These are phyloP conservation scores for Brachyalestes nurse DNA, from an alignment of 2,797 vertebrate genomes.

Conservation along the genomic window DNA sequence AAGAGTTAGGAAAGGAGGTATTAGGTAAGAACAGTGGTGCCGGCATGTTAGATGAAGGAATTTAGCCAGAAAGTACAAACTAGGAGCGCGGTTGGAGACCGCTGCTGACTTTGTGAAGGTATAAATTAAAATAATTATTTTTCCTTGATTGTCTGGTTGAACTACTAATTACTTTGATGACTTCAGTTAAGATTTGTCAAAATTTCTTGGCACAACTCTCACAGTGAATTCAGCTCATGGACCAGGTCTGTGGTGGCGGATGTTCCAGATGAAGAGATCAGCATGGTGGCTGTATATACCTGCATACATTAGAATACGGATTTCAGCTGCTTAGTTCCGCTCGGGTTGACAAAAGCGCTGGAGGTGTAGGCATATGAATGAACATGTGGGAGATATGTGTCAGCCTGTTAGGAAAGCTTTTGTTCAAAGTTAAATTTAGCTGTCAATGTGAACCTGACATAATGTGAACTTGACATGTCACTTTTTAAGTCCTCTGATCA, in stretches of 20 bases:
- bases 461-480: not conserved
- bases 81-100: too few relatives aligned
- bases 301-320: conserved; percentile 24
- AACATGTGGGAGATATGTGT: conserved; percentile 15
- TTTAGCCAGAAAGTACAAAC: too few relatives aligned
- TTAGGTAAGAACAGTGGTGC: too few relatives aligned
- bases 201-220: not conserved
- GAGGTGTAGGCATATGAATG: conserved; percentile 19
- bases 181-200: not conserved
- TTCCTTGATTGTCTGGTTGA: not conserved
- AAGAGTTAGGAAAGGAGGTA: too few relatives aligned
- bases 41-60: too few relatives aligned
- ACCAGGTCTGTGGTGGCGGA: not conserved
- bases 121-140: not conserved
- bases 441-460: not conserved
- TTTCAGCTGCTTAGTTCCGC: conserved; percentile 21
- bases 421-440: conserved; percentile 16
- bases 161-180: not conserved
- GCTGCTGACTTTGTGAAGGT: too few relatives aligned
- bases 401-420: conserved; percentile 13
- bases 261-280: conserved; percentile 19
- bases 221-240: not conserved
- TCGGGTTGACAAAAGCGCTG: conserved; percentile 6
- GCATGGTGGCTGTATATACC: conserved; percentile 1
- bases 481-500: not conserved